These are phyloP conservation scores for Chymomyza caudatula DNA, from an alignment of 2,888 invertebrate genomes.

Conservation along the genomic window DNA sequence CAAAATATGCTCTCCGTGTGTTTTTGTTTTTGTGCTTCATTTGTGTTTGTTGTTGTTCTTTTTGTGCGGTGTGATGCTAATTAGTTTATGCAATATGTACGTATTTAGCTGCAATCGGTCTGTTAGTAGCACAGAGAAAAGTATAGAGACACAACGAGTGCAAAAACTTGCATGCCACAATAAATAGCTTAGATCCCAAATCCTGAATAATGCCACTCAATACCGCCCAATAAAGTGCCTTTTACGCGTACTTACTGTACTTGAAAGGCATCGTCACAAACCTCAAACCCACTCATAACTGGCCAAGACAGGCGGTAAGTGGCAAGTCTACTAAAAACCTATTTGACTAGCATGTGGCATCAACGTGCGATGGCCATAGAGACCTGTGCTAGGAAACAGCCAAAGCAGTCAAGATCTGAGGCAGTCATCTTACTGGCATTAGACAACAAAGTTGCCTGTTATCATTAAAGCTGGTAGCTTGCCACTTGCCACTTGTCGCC, in stretches of 20 bases:
- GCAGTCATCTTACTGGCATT: slow-evolving; percentile 30
- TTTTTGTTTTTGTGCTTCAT: too few species aligned
- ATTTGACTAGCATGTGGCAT: slow-evolving; percentile 49
- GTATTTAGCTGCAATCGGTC: too few species aligned
- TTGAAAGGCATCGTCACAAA: background rate
- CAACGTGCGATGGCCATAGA: slow-evolving; percentile 33
- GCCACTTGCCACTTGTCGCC: background rate
- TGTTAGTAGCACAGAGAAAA: too few species aligned
- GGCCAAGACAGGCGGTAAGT: slow-evolving; percentile 13
- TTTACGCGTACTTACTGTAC: background rate
- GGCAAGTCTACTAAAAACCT: slow-evolving; percentile 57
- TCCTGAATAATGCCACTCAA: too few species aligned
- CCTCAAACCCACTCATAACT: background rate
- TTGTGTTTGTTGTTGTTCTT: too few species aligned
- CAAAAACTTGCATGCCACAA: too few species aligned
- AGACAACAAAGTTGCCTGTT: slow-evolving; percentile 61
- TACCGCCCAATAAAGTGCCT: background rate
- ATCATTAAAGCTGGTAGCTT: slow-evolving; percentile 17
- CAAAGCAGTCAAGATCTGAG: background rate
- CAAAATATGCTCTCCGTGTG: too few species aligned
- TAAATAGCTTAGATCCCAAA: too few species aligned
- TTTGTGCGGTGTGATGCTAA: too few species aligned
- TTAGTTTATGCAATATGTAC: too few species aligned
- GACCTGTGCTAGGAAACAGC: background rate
- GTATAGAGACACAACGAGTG: too few species aligned